These are phyloP conservation scores for Danio choprae DNA, from an alignment of 2,797 vertebrate species.

Conservation along the genomic window DNA sequence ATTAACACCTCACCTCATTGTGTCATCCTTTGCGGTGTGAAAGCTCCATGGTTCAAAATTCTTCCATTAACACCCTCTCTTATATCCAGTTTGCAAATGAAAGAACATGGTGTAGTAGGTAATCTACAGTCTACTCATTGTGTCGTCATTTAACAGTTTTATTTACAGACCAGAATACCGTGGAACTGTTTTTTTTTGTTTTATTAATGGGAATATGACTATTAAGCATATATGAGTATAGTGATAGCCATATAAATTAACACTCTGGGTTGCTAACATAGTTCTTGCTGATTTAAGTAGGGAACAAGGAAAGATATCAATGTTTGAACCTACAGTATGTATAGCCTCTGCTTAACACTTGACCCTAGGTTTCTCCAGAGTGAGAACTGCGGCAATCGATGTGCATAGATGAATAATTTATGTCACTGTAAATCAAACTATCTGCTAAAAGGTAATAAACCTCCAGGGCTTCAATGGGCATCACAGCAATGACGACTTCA, in stretches of 20 bases:
- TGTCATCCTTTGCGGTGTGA: constrained; percentile 38
- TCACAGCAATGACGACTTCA: not conserved
- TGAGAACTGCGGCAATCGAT: not conserved
- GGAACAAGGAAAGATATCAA: not conserved
- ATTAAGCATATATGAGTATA: not conserved
- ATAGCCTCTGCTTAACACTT: constrained; percentile 14
- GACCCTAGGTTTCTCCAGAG: constrained; percentile 9
- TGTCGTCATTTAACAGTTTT: constrained; percentile 15
- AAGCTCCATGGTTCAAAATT: constrained; percentile 47
- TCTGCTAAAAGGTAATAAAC: constrained; percentile 17
- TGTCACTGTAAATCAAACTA: constrained; percentile 25
- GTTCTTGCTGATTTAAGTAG: not conserved
- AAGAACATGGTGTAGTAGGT: constrained; percentile 24
- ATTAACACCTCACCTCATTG: constrained; percentile 56
- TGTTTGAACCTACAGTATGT: not conserved
- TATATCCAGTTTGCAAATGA: constrained; percentile 24
- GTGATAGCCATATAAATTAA: not conserved
- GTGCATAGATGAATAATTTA: constrained; percentile 18
- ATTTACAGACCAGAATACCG: constrained; percentile 12
- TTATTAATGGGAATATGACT: not conserved
- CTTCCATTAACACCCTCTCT: constrained; percentile 55
- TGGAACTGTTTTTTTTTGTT: not conserved
- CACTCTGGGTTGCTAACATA: not conserved
- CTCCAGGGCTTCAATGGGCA: not conserved
- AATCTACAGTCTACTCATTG: constrained; percentile 9